Percentiles rank a stretch among this genome's conserved stretches.
These are phyloP conservation scores for Aradophagus sp. DNA, from an alignment of 1,140 invertebrate genomes.

Conservation along the genomic window DNA sequence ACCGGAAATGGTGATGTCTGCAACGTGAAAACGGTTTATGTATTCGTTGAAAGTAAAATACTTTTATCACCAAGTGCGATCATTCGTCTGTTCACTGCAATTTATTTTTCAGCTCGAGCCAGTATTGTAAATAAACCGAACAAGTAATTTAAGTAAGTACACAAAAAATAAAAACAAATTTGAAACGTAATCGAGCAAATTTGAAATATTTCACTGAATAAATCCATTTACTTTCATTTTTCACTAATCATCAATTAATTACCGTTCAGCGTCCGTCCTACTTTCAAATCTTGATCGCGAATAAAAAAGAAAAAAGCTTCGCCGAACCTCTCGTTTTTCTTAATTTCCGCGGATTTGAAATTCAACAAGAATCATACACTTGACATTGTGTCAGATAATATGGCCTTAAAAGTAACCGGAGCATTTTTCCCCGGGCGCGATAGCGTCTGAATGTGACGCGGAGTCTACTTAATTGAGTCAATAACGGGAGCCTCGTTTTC, in stretches of 20 bases:
- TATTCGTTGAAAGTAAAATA: no score
- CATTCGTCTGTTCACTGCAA: no score
- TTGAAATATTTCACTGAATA: neutral
- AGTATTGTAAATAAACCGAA: no score
- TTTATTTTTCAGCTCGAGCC: no score
- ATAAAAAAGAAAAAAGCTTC: no score
- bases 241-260: neutral
- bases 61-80: no score
- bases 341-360: constrained; percentile 6
- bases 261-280: neutral
- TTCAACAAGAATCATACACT: constrained; percentile 16
- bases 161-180: no score
- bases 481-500: constrained; percentile 36
- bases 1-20: no score
- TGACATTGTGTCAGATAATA: constrained; percentile 20
- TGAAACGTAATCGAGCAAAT: no score
- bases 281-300: no score
- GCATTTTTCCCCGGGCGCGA: constrained; percentile 22
- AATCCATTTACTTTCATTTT: neutral
- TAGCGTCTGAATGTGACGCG: constrained; percentile 31
- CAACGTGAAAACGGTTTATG: no score
- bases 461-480: constrained; percentile 46
- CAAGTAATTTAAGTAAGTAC: no score
- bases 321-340: neutral
- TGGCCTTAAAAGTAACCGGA: constrained; percentile 25